Evolutionary conservation across 2,113 vertebrate genomes (phyloP).

Genomic region (Rhabdomys dilectus): DNA sequence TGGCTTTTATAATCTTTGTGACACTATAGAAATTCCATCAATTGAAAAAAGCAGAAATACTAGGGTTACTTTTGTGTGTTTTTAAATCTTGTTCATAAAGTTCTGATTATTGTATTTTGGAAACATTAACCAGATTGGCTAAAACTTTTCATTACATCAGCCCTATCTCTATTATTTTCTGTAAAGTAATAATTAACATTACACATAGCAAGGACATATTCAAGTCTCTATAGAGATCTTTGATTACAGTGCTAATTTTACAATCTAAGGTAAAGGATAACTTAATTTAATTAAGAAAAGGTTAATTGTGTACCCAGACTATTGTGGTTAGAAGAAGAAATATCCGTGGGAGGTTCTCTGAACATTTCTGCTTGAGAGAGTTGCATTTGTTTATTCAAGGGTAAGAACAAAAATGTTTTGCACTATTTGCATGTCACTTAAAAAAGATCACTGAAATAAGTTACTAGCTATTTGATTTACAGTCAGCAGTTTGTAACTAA

Average conservation of each 20-base stretch:
- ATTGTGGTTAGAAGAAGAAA: slow-evolving; percentile 27
- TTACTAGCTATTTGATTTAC: background rate
- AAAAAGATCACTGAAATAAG: background rate
- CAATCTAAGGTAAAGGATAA: slow-evolving; percentile 60
- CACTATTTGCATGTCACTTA: background rate
- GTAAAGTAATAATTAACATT: slow-evolving; percentile 58
- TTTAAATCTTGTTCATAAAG: slow-evolving; percentile 55
- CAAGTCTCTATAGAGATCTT: slow-evolving; percentile 54
- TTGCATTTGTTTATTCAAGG: slow-evolving; percentile 14
- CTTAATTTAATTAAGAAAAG: slow-evolving; percentile 64
- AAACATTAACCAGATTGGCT: slow-evolving; percentile 49
- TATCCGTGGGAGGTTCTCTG: slow-evolving; percentile 31
- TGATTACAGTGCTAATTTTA: slow-evolving; percentile 68
- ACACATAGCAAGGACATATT: background rate
- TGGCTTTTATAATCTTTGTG: background rate
- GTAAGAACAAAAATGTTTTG: slow-evolving; percentile 19
- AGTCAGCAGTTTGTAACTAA: background rate
- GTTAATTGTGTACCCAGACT: slow-evolving; percentile 60
- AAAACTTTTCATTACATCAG: background rate
- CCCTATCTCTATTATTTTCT: slow-evolving; percentile 57
- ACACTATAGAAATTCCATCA: slow-evolving; percentile 19
- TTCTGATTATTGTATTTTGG: slow-evolving; percentile 37
- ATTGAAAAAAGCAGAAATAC: slow-evolving; percentile 42
- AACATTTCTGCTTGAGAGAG: slow-evolving; percentile 40
- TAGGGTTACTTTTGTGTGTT: slow-evolving; percentile 46